Evolutionary conservation across 2,113 vertebrate species (phyloP).

Genomic region (Perognathus longimembris): DNA sequence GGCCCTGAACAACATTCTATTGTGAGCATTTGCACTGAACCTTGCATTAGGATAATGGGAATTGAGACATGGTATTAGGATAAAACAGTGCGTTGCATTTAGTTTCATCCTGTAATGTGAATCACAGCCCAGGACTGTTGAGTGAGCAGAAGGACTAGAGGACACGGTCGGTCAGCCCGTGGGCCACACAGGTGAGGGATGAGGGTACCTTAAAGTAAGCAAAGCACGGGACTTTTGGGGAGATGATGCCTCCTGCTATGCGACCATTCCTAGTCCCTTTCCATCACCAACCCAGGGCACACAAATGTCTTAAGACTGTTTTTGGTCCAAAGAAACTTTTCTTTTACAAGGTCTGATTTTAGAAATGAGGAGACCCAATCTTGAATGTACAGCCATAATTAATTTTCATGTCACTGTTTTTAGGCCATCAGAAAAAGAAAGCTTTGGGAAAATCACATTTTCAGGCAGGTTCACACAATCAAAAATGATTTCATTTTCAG

Average conservation of each 20-base stretch:
- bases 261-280: not conserved
- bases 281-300: not conserved
- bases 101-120: not conserved
- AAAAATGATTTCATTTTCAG: conserved; percentile 78
- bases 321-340: conserved; percentile 29
- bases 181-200: not conserved
- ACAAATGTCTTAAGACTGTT: not conserved
- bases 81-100: conserved; percentile 7
- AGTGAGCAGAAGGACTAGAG: not conserved
- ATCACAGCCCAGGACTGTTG: not conserved
- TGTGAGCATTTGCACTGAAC: not conserved
- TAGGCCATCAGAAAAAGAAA: conserved; percentile 45
- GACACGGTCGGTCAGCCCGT: not conserved
- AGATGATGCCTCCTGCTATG: not conserved
- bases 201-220: not conserved
- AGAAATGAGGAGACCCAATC: conserved; percentile 15
- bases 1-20: not conserved
- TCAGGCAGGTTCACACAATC: conserved; percentile 70
- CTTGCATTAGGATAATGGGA: not conserved
- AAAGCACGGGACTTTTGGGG: not conserved
- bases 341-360: conserved; percentile 5
- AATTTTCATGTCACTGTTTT: conserved; percentile 57
- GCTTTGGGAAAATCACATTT: conserved; percentile 64
- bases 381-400: conserved; percentile 56
- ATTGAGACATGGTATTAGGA: conserved; percentile 28